Conservation (phyloP, 2,888 invertebrate species). For the Ernsta delagoae region DNA sequence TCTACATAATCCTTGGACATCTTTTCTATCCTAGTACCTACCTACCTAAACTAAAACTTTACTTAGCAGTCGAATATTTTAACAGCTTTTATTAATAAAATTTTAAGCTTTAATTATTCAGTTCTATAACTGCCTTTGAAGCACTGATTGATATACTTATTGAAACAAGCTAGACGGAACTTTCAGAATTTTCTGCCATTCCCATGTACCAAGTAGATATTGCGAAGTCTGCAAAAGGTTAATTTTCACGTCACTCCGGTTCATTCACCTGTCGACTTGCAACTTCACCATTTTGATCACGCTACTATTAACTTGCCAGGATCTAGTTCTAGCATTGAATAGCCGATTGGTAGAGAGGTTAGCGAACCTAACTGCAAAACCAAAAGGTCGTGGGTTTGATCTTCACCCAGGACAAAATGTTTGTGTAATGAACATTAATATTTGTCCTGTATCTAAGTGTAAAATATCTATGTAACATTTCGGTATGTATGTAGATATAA, state of each 20-base stretch:
- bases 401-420: no score
- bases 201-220: not conserved
- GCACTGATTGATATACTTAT: not conserved
- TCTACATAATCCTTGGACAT: no score
- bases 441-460: no score
- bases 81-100: not conserved
- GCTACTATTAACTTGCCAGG: not conserved
- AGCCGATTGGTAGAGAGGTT: no score
- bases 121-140: not conserved
- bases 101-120: not conserved
- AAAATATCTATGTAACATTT: no score
- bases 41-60: no score
- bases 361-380: no score
- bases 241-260: constrained; percentile 1
- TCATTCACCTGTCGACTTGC: not conserved
- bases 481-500: no score
- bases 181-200: not conserved
- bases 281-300: not conserved
- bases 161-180: not conserved
- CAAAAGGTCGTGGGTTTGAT: no score
- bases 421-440: no score
- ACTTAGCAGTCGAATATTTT: not conserved
- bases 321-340: not conserved
- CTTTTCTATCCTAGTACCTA: no score
- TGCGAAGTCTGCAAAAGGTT: not conserved